A percentile compares a stretch with the other conserved stretches of the same genome.
phyloP scores from a whole-genome alignment of 2,113 vertebrate genomes.

The Butorides virescens region DNA sequence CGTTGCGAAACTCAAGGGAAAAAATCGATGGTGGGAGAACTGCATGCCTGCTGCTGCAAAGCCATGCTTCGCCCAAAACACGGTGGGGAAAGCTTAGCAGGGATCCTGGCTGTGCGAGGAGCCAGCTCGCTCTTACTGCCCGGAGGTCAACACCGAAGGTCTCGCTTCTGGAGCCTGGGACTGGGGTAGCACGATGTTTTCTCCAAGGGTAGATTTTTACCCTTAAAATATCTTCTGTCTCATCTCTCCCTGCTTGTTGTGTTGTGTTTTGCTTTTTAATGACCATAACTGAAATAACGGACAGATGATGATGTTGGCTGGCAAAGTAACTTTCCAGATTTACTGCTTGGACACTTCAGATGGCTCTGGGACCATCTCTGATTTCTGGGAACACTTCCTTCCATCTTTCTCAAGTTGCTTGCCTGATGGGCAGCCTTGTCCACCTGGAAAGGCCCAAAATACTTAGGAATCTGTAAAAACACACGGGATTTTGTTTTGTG shows the following conservation, averaged over 20 bases:
- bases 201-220: not conserved
- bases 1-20: accelerated
- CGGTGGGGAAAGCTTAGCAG: not conserved
- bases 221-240: not conserved
- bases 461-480: not conserved
- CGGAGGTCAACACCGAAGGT: not conserved
- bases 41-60: not conserved
- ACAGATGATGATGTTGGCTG: not conserved
- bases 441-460: not conserved
- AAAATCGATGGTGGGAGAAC: not conserved
- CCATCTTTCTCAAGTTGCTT: not conserved
- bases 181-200: not conserved
- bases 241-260: not conserved
- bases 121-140: accelerated
- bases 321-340: not conserved
- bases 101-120: not conserved
- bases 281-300: slow-evolving; percentile 1
- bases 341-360: not conserved
- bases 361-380: not conserved
- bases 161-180: not conserved
- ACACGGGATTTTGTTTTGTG: not conserved
- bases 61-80: not conserved
- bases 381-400: slow-evolving; percentile 7
- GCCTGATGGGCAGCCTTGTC: not conserved
- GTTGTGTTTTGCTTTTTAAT: not conserved